Base-by-base conservation (phyloP, 2,888 invertebrate species). In the Oxytorus armatus region DNA sequence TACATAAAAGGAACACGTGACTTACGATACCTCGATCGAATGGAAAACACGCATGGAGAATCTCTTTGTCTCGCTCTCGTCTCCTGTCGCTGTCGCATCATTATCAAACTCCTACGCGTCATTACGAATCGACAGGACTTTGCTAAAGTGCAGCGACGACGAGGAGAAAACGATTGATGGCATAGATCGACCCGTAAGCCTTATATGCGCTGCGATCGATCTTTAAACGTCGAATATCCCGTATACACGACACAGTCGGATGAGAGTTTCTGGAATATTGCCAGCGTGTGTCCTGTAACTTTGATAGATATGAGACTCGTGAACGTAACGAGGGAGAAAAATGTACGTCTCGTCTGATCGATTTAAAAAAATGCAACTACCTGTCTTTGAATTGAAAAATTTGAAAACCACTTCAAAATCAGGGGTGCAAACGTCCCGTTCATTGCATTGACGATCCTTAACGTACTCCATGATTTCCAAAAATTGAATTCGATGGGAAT, bases 81-180 rank as follows among this genome's bases (percentile, higher is more conserved):
- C 61, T 55, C 66, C 57, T 69, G 70, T 65, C 66, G 74, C 44
- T 77, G 55, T 75, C 55, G 68, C 61, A 69, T 74, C 78, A 79
- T 82, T 79, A 78, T 77, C 74, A 82, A 82, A 80, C n/a, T 82
- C 85, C 84, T 81, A 84, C 84, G 83, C 82, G 84, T 83, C 85
- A 76, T 83, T 79, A 74, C 81, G 81, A 83, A 84, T 85, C 75
- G 76, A 76, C 63, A 25, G 39, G 47, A 29, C 55, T 65, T 65
- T 25, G n/a, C 25, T 21, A 57, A 70, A 65, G 47, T 77, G 77
- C 51, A 61, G 49, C 33, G 63, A 65, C 57, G 49, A 36, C 61
- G 25, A 61, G 39, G 74, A 39, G 69, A 68, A 57, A 77, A 39
- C 63, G 63, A 76, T 66, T 39, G 57, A 42, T 68, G 73, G 66